phyloP scores from a whole-genome alignment of 2,113 vertebrate species.

The Mola mola region DNA sequence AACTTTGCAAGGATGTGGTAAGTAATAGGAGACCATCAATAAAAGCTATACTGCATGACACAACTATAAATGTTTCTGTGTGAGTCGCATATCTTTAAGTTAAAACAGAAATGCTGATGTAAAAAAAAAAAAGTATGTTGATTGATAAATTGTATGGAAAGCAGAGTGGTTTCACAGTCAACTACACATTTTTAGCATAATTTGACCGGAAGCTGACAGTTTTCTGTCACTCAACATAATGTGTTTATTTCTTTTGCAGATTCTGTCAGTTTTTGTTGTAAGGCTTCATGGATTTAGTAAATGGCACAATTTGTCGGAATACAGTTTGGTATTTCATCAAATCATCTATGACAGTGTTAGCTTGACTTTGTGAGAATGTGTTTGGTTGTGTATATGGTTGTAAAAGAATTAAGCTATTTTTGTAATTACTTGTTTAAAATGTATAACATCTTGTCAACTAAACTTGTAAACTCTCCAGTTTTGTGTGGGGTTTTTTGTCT shows the following conservation, averaged over 20 bases:
- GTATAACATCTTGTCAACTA: slow-evolving; percentile 68
- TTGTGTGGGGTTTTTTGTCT: slow-evolving; percentile 39
- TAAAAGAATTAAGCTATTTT: slow-evolving; percentile 82
- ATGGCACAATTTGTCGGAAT: slow-evolving; percentile 38
- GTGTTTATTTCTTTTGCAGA: slow-evolving; percentile 72
- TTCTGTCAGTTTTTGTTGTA: slow-evolving; percentile 56
- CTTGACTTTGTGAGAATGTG: slow-evolving; percentile 63
- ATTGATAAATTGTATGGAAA: slow-evolving; percentile 8
- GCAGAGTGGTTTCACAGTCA: slow-evolving; percentile 3
- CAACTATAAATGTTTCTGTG: too few relatives aligned
- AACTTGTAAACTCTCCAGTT: slow-evolving; percentile 64
- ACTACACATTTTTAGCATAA: slow-evolving; percentile 9
- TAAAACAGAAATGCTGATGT: slow-evolving; percentile 2
- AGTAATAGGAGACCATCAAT: too few relatives aligned
- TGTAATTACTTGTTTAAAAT: slow-evolving; percentile 76
- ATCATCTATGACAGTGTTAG: slow-evolving; percentile 67
- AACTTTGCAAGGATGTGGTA: slow-evolving; percentile 1
- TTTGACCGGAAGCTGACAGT: slow-evolving; percentile 62
- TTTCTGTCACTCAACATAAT: slow-evolving; percentile 62
- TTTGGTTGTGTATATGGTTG: slow-evolving; percentile 75
- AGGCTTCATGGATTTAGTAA: slow-evolving; percentile 27
- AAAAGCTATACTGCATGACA: too few relatives aligned
- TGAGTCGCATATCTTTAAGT: slow-evolving; percentile 17
- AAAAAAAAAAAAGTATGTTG: slow-evolving; percentile 7
- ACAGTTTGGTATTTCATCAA: slow-evolving; percentile 57